These are phyloP conservation scores for Galeopterus variegatus DNA, from an alignment of 2,113 vertebrate species.

Conservation along the genomic window DNA sequence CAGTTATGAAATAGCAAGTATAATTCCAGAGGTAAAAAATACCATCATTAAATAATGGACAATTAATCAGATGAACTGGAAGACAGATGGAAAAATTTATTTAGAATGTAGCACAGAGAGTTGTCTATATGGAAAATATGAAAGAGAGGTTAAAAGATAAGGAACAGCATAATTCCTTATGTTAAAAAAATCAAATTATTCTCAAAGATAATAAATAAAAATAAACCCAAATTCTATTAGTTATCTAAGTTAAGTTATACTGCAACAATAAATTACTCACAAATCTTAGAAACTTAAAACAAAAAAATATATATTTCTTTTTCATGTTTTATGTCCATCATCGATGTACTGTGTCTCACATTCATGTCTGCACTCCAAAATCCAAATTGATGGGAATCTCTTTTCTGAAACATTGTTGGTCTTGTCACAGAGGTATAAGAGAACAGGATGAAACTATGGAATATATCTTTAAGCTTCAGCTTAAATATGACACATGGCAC, in stretches of 20 bases:
- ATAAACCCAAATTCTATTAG: background rate
- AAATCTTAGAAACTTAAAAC: background rate
- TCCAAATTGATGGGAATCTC: background rate
- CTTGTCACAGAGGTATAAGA: background rate
- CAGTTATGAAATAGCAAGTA: background rate
- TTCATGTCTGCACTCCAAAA: background rate
- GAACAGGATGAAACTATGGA: background rate
- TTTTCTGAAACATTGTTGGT: background rate
- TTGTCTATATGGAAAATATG: background rate
- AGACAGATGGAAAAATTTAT: background rate
- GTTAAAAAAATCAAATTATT: background rate
- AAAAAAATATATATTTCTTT: background rate
- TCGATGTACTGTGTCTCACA: background rate
- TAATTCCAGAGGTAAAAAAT: background rate
- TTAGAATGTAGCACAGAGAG: background rate
- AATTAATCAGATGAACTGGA: background rate
- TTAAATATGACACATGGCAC: background rate
- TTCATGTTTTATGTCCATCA: background rate
- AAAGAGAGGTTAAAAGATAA: background rate
- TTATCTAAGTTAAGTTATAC: background rate
- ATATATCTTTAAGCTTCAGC: background rate
- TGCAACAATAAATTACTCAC: background rate
- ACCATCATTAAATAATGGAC: background rate
- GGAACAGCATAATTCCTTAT: background rate
- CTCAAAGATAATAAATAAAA: constrained; percentile 10